Base-by-base conservation (phyloP, 2,888 invertebrate genomes). In the Hemithea aestivaria region DNA sequence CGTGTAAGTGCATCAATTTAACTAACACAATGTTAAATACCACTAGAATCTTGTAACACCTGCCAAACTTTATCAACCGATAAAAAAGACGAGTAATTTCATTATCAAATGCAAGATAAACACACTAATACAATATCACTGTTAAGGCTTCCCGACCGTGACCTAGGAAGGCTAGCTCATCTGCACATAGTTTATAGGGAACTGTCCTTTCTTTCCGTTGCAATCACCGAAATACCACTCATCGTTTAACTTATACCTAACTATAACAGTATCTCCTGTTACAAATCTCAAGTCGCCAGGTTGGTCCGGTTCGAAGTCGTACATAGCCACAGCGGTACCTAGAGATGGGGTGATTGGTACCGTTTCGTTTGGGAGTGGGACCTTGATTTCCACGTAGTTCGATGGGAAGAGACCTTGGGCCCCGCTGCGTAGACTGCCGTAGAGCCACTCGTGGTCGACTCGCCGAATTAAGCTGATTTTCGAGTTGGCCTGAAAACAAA, bases 341-440 rank as follows among this genome's bases (percentile, higher is more conserved):
- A 72, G 45, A 0, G 46, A 25, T 5, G 57, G 38, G 1, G 58
- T 32, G 6, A 58, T 36, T 0, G 64, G 56, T 6, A 54, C 11
- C 1, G 51, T 39, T 27, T 83, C 79, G 48, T 78, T 81, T 16
- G 88, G 80, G 38, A 94, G 73, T 35, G 95, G 93, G 50, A 93
- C 89, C 67, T 91, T 91, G 27, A 96, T 80, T 55, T 94, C 91
- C 48, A 96, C 89, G 75, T 94, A 96, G 74, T 91, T 94, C 10
- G 89, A 84, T 1, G 96, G 96, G 78, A 96, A 96, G 53, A 96
- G 91, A 23, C 96, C 96, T 67, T 92, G 91, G 40, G 88, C 87
- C 43, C 90, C 91, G 53, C 73, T 77, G 35, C 89, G 90, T 35
- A 92, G 76, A 53, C 90, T 89, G 4, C 96, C 96, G 65, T 89